phyloP scores from a whole-genome alignment of 2,888 invertebrate species.

The Nomada ruficornis region DNA sequence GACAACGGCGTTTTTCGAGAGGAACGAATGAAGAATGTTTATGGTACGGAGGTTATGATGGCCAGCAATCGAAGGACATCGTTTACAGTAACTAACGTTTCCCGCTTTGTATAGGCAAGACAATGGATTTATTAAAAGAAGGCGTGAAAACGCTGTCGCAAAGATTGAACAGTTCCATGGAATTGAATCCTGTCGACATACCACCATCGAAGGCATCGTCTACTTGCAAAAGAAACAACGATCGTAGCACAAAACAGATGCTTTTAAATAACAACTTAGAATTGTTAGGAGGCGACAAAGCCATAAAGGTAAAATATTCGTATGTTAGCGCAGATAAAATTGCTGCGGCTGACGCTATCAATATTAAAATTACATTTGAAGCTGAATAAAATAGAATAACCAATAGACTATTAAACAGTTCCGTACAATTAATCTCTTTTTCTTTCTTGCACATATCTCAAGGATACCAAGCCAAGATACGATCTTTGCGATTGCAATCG shows the following conservation, averaged over 20 bases:
- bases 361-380: not conserved
- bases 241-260: constrained; percentile 73
- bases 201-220: constrained; percentile 9
- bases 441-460: not conserved
- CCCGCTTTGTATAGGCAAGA: constrained; percentile 67
- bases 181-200: constrained; percentile 48
- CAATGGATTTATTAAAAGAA: constrained; percentile 73
- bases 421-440: not conserved
- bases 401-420: not conserved
- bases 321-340: not conserved
- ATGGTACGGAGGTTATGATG: constrained; percentile 73
- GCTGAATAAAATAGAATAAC: not conserved
- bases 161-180: constrained; percentile 58
- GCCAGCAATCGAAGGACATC: not conserved
- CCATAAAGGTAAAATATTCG: constrained; percentile 64
- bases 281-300: constrained; percentile 65
- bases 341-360: not conserved
- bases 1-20: constrained; percentile 73
- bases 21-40: constrained; percentile 77
- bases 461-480: constrained; percentile 40
- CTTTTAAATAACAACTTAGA: constrained; percentile 72
- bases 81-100: not conserved
- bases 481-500: constrained; percentile 71
- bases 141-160: constrained; percentile 71
- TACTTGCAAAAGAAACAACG: constrained; percentile 39